Evolutionary conservation across 2,113 vertebrate species (phyloP).

Genomic region (Gopherus flavomarginatus): DNA sequence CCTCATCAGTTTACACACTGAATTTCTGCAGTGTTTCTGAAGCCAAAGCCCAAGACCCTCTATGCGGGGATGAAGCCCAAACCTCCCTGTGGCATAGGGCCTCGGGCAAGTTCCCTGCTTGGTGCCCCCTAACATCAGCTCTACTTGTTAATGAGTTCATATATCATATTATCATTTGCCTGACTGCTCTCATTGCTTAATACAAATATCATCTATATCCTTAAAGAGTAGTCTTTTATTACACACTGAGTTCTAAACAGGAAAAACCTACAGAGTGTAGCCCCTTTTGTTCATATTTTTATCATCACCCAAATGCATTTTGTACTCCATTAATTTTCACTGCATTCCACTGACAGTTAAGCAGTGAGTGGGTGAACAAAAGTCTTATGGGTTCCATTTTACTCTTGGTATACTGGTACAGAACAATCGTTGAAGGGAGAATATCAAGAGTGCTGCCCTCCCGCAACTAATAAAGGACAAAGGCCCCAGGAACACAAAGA

Average conservation of each 20-base stretch:
- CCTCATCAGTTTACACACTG: too few species aligned
- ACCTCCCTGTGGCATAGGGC: too few species aligned
- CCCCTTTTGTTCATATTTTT: slow-evolving; percentile 1
- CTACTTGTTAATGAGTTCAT: background rate
- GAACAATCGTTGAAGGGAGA: background rate
- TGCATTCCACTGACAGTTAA: background rate
- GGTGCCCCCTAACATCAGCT: too few species aligned
- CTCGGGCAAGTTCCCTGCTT: too few species aligned
- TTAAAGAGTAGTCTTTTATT: background rate
- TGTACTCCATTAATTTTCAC: background rate
- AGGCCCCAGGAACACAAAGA: background rate
- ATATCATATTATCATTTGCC: background rate
- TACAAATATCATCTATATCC: background rate
- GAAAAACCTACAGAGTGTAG: background rate
- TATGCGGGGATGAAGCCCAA: too few species aligned
- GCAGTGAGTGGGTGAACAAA: background rate
- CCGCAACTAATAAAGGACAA: background rate
- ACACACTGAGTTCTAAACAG: background rate
- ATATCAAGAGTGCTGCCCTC: background rate
- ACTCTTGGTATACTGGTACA: background rate
- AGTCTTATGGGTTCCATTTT: background rate
- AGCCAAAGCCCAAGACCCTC: too few species aligned
- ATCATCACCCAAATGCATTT: background rate
- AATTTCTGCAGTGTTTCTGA: too few species aligned
- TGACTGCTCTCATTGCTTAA: background rate